Percentiles rank a stretch among this genome's conserved stretches.
Evolutionary conservation across 2,888 invertebrate species (phyloP).

Genomic region (Scelioninae gen. 2): DNA sequence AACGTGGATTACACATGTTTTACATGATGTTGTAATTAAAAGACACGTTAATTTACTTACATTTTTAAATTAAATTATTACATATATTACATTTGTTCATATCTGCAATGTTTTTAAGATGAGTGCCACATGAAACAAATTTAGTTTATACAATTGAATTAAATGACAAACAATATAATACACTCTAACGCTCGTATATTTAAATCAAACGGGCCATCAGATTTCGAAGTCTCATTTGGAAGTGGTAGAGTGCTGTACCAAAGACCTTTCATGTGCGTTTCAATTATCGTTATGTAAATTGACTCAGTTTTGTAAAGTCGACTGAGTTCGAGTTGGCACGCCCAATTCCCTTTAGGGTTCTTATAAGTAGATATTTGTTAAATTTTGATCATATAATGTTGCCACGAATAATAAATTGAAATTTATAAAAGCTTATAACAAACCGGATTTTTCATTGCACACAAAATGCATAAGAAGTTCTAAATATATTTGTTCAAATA

Average conservation of each 20-base stretch:
- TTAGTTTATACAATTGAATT: neutral
- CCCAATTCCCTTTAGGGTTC: constrained; percentile 56
- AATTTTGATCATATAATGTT: constrained; percentile 55
- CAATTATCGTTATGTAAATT: constrained; percentile 75
- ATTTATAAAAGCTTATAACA: too few relatives aligned
- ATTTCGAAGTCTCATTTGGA: constrained; percentile 63
- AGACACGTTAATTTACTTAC: too few relatives aligned
- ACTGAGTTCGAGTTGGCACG: constrained; percentile 57
- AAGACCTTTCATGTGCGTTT: constrained; percentile 72
- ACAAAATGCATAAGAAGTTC: too few relatives aligned
- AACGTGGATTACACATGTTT: too few relatives aligned
- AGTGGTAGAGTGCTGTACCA: constrained; percentile 59
- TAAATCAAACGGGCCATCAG: constrained; percentile 60
- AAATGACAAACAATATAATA: constrained; percentile 6
- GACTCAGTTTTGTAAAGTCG: constrained; percentile 71
- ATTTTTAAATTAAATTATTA: too few relatives aligned
- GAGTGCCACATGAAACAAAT: neutral
- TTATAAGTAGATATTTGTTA: constrained; percentile 54
- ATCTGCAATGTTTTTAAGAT: too few relatives aligned
- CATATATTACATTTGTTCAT: too few relatives aligned
- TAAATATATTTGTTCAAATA: too few relatives aligned
- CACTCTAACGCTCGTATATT: constrained; percentile 18
- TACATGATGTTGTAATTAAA: too few relatives aligned
- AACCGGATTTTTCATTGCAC: too few relatives aligned
- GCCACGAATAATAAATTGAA: too few relatives aligned